A percentile compares a stretch with the other conserved stretches of the same genome.
These are phyloP conservation scores for Drosophila pandora DNA, from an alignment of 1,140 invertebrate species.

Conservation along the genomic window DNA sequence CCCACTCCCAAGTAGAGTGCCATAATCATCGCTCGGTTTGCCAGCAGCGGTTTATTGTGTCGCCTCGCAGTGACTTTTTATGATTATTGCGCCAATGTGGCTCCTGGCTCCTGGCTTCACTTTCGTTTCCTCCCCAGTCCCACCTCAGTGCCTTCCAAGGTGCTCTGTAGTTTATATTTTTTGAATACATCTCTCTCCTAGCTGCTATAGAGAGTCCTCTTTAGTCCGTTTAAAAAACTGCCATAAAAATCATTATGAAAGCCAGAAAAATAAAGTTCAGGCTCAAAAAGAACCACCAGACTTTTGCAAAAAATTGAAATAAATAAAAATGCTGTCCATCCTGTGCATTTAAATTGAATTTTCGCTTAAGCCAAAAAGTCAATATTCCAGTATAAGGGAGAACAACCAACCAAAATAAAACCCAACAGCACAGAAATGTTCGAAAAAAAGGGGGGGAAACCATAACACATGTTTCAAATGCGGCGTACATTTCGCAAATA, in stretches of 20 bases:
- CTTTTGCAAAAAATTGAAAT: constrained; percentile 3
- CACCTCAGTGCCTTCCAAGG: not conserved
- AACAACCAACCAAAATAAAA: not conserved
- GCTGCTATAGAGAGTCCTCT: too few relatives aligned
- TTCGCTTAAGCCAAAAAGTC: constrained; percentile 56
- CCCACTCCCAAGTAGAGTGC: constrained; percentile 14
- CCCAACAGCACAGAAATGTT: constrained; percentile 3
- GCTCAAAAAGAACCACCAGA: too few relatives aligned
- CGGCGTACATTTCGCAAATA: constrained; percentile 37
- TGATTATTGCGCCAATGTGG: constrained; percentile 69
- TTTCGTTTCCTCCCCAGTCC: constrained; percentile 22
- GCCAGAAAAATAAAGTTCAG: too few relatives aligned
- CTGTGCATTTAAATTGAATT: constrained; percentile 61
- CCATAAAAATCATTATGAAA: too few relatives aligned
- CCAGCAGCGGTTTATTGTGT: constrained; percentile 66
- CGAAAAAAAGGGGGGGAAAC: not conserved
- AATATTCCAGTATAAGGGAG: constrained; percentile 25
- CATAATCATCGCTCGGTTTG: constrained; percentile 57
- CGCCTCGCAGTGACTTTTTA: constrained; percentile 70
- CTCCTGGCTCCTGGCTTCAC: not conserved
- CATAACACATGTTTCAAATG: constrained; percentile 42
- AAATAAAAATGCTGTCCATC: not conserved
- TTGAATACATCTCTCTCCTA: not conserved
- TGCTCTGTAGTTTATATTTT: not conserved
- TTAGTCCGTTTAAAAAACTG: too few relatives aligned